These are phyloP conservation scores for Pandemis heparana DNA, from an alignment of 2,888 invertebrate genomes.

Conservation along the genomic window DNA sequence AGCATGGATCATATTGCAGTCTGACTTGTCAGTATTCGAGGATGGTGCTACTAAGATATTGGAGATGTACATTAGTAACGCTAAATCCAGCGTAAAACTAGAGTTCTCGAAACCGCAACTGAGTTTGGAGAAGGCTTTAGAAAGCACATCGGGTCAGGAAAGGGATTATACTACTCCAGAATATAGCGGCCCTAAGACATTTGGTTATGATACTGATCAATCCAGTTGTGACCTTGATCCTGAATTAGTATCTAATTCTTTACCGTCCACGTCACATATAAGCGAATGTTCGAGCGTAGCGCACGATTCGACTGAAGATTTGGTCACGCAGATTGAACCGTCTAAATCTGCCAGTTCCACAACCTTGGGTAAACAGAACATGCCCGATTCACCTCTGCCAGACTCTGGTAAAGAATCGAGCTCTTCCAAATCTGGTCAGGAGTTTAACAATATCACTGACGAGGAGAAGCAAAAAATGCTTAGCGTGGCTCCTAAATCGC, in stretches of 20 bases:
- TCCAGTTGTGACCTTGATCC: slow-evolving; percentile 83
- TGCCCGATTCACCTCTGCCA: slow-evolving; percentile 81
- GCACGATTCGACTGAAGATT: slow-evolving; percentile 80
- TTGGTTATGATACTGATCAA: slow-evolving; percentile 78
- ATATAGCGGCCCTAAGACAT: slow-evolving; percentile 69
- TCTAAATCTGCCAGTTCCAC: slow-evolving; percentile 53
- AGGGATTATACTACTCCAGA: slow-evolving; percentile 80
- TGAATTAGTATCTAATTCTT: slow-evolving; percentile 78
- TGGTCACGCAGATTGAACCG: slow-evolving; percentile 73
- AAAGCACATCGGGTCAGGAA: slow-evolving; percentile 72
- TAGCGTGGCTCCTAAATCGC: slow-evolving; percentile 57
- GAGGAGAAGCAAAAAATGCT: slow-evolving; percentile 94
- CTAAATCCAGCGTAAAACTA: slow-evolving; percentile 84
- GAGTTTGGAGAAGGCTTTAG: slow-evolving; percentile 91
- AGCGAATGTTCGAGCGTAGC: slow-evolving; percentile 81
- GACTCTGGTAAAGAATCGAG: slow-evolving; percentile 77
- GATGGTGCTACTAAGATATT: slow-evolving; percentile 89
- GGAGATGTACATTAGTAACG: slow-evolving; percentile 87
- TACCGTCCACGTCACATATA: slow-evolving; percentile 83
- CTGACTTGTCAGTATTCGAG: slow-evolving; percentile 89
- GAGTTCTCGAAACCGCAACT: slow-evolving; percentile 90
- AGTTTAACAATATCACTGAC: slow-evolving; percentile 93
- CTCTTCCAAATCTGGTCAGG: slow-evolving; percentile 72
- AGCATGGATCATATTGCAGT: slow-evolving; percentile 95
- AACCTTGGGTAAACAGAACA: slow-evolving; percentile 62